phyloP scores from a whole-genome alignment of 2,888 invertebrate species.

The Caenorhabditis sinica region DNA sequence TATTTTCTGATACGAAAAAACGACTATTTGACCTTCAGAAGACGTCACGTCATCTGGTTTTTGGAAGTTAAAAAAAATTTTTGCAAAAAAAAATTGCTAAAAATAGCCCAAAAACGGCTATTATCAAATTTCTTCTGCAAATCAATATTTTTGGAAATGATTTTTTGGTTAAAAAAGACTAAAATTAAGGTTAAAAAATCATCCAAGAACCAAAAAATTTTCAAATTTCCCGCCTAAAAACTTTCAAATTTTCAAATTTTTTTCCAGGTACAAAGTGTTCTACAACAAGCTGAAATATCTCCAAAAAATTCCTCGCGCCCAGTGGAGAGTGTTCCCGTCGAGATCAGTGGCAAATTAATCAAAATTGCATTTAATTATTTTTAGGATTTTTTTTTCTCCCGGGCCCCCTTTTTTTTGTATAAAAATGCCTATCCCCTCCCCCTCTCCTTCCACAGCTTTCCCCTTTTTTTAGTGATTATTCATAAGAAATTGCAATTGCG shows the following conservation, averaged over 20 bases:
- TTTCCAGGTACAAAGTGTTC: conserved; percentile 79
- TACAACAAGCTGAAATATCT: conserved; percentile 80
- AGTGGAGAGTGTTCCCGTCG: conserved; percentile 80
- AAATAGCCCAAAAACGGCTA: too few species aligned
- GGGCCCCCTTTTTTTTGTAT: conserved; percentile 9
- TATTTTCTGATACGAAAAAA: too few species aligned
- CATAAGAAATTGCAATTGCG: conserved; percentile 13
- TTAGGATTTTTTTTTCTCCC: conserved; percentile 3
- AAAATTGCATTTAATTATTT: not conserved
- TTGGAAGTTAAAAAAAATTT: too few species aligned
- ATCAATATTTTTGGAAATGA: too few species aligned
- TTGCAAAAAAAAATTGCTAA: not conserved
- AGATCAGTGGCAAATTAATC: conserved; percentile 15
- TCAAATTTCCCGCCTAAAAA: not conserved
- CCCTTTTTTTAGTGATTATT: conserved; percentile 5
- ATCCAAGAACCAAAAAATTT: too few species aligned
- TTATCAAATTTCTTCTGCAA: too few species aligned
- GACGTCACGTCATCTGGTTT: too few species aligned
- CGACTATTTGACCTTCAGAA: too few species aligned
- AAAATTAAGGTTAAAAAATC: too few species aligned
- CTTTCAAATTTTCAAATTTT: not conserved
- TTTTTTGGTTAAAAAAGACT: too few species aligned
- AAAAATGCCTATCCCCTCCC: conserved; percentile 10
- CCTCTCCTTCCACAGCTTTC: conserved; percentile 54
- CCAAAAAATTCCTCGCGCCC: conserved; percentile 81